A percentile compares a stretch with the other conserved stretches of the same genome.
phyloP scores from a whole-genome alignment of 2,797 vertebrate genomes.

The Triplophysa yarkandensis region DNA sequence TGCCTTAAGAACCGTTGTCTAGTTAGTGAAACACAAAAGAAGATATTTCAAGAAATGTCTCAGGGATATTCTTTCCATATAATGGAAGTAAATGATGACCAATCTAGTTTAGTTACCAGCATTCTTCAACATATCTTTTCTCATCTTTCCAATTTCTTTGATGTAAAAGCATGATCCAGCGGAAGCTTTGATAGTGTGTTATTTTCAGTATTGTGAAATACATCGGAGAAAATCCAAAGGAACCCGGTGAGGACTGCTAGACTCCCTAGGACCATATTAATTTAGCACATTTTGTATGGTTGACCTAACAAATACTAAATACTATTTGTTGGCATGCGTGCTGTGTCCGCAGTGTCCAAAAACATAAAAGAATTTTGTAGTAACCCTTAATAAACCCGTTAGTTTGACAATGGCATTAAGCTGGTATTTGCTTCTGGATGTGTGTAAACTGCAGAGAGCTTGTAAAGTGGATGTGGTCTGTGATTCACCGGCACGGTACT shows the following conservation, averaged over 20 bases:
- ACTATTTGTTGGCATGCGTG: too few species aligned
- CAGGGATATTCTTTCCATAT: too few species aligned
- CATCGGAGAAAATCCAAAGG: too few species aligned
- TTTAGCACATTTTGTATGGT: neutral
- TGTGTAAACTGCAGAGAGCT: neutral
- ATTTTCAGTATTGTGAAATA: too few species aligned
- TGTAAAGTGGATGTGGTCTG: neutral
- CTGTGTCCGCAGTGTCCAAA: neutral
- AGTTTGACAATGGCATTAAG: neutral
- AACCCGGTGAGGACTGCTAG: neutral
- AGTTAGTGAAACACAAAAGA: too few species aligned
- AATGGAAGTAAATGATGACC: too few species aligned
- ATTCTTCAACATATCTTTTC: too few species aligned
- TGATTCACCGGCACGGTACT: constrained; percentile 1
- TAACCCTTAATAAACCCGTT: neutral
- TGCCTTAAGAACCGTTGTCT: neutral
- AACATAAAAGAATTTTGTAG: neutral
- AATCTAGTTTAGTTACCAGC: too few species aligned
- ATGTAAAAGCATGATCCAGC: too few species aligned
- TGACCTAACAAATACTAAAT: neutral
- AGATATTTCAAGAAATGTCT: too few species aligned
- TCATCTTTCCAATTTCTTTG: neutral
- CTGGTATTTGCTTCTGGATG: neutral
- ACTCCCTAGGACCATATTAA: neutral
- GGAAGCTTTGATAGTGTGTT: too few species aligned